Base-by-base conservation (phyloP, 2,888 invertebrate species). In the Scaptomyza parva region DNA sequence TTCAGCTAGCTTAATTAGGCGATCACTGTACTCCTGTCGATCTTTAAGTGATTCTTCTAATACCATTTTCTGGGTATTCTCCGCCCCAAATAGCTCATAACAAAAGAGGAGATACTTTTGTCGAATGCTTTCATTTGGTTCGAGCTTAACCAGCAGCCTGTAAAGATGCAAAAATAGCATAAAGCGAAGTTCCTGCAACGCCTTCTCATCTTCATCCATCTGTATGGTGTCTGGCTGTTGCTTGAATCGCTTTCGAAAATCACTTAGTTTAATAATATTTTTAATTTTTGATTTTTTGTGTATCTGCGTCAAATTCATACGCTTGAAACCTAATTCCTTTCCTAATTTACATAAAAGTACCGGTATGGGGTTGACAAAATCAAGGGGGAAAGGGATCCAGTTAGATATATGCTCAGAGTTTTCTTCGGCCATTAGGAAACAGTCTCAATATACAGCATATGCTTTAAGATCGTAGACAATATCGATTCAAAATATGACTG, bases 81-180 rank as follows among this genome's bases (percentile, higher is more conserved):
- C 48, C 0, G 22, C 20, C 14, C 51, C 47, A 0, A 66, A 57
- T 2, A 80, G 58, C 8, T 70, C 35, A 12, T 52, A 57, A 28
- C 22, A 52, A 0, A 82, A 33, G 11, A 4, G 1, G 0, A 86
- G 6, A 37, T 59, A 60, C 1, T 18, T 9, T 0, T 22, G 26
- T 0, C 62, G 43, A 12, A 22, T 45, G 0, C 2, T 0, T 5
- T 69, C 47, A 9, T 55, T 37, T 3, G 28, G 41, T 9, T 70
- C 69, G 1, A 62, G 7, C 0, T 58, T 47, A 0, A 39, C 1
- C 2, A 80, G 26, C 20, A 67, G 28, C 8, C 61, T 50, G 37
- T 72, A 68, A 0, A 76, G 45, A 22, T 63, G 57, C 6, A 61
- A n/a, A 18, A 78, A 66, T 2, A 82, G 22, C 6, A 51, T 47